Percentiles rank a stretch among this genome's conserved stretches.
Evolutionary conservation across 2,888 invertebrate species (phyloP).

Genomic region (Agrotis exclamationis): DNA sequence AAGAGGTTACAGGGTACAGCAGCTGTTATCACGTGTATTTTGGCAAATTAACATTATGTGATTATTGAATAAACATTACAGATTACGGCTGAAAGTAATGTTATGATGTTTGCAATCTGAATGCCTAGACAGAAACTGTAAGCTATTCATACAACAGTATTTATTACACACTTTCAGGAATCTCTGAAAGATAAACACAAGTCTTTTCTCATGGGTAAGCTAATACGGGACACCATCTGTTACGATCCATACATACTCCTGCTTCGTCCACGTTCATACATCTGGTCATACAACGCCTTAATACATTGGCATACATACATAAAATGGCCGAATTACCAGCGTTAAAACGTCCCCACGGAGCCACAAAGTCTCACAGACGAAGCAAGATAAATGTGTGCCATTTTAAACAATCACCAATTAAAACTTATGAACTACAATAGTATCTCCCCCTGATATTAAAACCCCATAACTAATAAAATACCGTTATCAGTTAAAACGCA

Average conservation of each 20-base stretch:
- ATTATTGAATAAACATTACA: not conserved
- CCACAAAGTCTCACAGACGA: not conserved
- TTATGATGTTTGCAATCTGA: not conserved
- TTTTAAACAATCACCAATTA: constrained; percentile 4
- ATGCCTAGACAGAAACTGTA: not conserved
- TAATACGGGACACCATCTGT: no score
- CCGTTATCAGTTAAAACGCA: constrained; percentile 32
- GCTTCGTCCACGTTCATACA: no score
- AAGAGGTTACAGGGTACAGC: not conserved
- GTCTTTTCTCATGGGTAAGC: no score
- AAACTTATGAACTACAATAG: not conserved
- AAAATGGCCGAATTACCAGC: not conserved
- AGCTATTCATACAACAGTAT: not conserved
- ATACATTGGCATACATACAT: not conserved
- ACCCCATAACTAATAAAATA: constrained; percentile 23
- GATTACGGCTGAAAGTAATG: no score
- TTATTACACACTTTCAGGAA: not conserved
- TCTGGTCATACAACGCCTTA: no score
- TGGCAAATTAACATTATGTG: not conserved
- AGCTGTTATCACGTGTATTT: not conserved
- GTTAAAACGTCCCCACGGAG: no score
- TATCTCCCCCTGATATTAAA: not conserved
- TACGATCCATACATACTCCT: no score
- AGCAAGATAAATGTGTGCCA: not conserved
- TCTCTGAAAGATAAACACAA: not conserved